Evolutionary conservation across 2,797 vertebrate species (phyloP).

Genomic region (Sebastes trivittatus): DNA sequence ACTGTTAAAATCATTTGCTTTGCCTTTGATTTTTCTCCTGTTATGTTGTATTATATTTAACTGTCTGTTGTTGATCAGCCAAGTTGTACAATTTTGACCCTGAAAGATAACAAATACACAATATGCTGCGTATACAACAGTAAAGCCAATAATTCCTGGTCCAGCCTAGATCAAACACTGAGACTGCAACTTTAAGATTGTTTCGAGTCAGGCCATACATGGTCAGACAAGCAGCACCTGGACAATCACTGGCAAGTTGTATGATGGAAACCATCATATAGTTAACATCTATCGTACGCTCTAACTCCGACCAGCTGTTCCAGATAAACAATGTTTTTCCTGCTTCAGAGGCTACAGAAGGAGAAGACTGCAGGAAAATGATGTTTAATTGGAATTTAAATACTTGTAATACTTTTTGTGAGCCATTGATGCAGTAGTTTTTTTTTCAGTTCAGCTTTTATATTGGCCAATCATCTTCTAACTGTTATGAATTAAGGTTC

Average conservation of each 20-base stretch:
- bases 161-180: not conserved
- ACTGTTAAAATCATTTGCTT: not conserved
- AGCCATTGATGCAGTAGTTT: not conserved
- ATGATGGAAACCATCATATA: not conserved
- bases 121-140: not conserved
- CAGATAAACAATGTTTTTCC: not conserved
- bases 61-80: not conserved
- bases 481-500: not conserved
- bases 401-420: not conserved
- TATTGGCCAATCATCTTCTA: not conserved
- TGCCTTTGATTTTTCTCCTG: not conserved
- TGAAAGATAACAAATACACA: not conserved
- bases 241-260: not conserved
- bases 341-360: not conserved
- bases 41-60: not conserved
- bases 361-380: not conserved
- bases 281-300: not conserved
- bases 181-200: not conserved
- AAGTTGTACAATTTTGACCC: not conserved
- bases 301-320: slow-evolving; percentile 24
- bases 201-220: slow-evolving; percentile 34
- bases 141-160: not conserved
- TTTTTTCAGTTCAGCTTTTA: not conserved
- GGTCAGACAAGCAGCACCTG: slow-evolving; percentile 18
- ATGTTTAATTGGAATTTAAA: not conserved